Conservation (phyloP, 2,797 vertebrate species). For the Myotis daubentonii region DNA sequence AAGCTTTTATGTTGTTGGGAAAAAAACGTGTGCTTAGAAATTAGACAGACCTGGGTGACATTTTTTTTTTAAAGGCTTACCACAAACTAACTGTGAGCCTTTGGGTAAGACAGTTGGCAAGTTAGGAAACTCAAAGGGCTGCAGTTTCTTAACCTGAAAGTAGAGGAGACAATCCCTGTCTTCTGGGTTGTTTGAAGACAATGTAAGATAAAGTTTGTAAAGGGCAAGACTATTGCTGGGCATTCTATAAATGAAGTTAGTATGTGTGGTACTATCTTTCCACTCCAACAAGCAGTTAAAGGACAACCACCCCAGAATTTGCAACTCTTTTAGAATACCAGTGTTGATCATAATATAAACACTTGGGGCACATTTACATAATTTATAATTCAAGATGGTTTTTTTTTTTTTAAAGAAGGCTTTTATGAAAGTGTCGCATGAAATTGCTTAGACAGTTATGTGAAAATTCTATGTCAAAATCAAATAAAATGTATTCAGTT, state of each 20-base stretch:
- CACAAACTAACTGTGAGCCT: not conserved
- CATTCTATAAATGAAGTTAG: not conserved
- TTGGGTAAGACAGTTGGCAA: constrained; percentile 8
- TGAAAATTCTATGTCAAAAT: constrained; percentile 8
- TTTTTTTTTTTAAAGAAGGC: not conserved
- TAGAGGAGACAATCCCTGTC: not conserved
- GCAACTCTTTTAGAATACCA: not conserved
- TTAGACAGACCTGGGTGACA: not conserved
- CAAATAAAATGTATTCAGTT: not conserved
- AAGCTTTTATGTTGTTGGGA: not conserved
- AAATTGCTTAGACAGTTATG: not conserved
- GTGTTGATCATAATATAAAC: not conserved
- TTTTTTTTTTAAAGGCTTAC: not conserved
- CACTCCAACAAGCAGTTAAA: not conserved
- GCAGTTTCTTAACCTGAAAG: constrained; percentile 45
- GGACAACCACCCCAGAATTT: not conserved
- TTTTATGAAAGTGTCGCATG: constrained; percentile 8
- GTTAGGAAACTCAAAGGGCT: not conserved
- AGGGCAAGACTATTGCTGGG: not conserved
- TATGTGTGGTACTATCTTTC: not conserved
- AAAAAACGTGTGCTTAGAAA: not conserved
- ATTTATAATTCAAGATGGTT: not conserved
- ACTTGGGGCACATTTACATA: not conserved
- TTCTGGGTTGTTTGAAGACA: constrained; percentile 28
- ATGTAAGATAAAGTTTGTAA: constrained; percentile 31